These are phyloP conservation scores for Parazoanthus swiftii DNA, from an alignment of 92 coral and sea anemone genomes.

Conservation along the genomic window DNA sequence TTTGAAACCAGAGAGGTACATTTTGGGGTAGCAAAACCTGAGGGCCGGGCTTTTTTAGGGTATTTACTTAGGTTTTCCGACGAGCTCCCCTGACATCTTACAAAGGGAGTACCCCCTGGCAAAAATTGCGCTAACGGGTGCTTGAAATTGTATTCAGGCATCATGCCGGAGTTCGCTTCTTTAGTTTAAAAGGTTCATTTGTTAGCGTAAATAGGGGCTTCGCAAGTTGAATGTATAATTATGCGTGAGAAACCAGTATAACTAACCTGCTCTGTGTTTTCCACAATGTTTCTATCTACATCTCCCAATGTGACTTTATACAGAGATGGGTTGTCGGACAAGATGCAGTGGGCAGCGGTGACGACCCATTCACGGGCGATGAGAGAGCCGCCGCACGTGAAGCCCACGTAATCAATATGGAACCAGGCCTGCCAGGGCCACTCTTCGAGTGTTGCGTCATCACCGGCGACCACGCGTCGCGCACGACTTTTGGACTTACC, in stretches of 20 bases:
- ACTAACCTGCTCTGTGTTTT: slow-evolving; percentile 59
- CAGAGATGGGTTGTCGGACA: slow-evolving; percentile 49
- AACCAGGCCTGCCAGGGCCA: slow-evolving; percentile 91
- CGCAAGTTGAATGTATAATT: too few relatives aligned
- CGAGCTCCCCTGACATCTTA: too few relatives aligned
- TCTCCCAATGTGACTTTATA: slow-evolving; percentile 77
- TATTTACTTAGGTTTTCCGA: too few relatives aligned
- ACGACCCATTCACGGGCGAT: slow-evolving; percentile 81
- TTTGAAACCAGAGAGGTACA: too few relatives aligned
- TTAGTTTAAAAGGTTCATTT: too few relatives aligned
- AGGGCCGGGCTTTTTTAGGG: too few relatives aligned
- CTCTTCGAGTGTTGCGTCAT: slow-evolving; percentile 69
- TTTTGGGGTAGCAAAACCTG: too few relatives aligned
- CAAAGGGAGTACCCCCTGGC: too few relatives aligned
- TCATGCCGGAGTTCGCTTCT: too few relatives aligned
- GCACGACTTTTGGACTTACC: not conserved
- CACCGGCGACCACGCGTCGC: slow-evolving; percentile 71
- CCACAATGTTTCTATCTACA: slow-evolving; percentile 57
- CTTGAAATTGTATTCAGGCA: too few relatives aligned
- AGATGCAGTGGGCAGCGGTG: slow-evolving; percentile 97
- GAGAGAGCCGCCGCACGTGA: slow-evolving; percentile 89
- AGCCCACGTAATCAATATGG: slow-evolving; percentile 44
- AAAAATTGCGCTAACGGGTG: too few relatives aligned
- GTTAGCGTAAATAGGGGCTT: too few relatives aligned
- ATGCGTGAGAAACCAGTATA: not conserved